Evolutionary conservation across 1,140 invertebrate species (phyloP).

Genomic region (Diorhabda carinulata): DNA sequence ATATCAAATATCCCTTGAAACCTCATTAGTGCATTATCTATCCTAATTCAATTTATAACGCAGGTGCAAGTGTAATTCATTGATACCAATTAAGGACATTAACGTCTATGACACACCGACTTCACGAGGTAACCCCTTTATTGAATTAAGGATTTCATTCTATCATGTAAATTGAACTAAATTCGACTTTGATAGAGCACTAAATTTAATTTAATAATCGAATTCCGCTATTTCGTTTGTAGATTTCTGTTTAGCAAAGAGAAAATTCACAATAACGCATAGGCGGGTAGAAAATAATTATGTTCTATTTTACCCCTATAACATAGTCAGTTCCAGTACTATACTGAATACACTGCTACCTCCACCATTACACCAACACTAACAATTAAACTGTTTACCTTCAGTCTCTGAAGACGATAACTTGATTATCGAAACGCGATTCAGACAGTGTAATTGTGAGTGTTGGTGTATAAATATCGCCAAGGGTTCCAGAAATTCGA

Average conservation of each 20-base stretch:
- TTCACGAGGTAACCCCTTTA: not conserved
- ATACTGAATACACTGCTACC: too few relatives aligned
- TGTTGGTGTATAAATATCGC: too few relatives aligned
- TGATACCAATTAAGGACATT: not conserved
- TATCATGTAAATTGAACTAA: slow-evolving; percentile 1
- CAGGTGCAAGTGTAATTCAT: not conserved
- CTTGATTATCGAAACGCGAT: too few relatives aligned
- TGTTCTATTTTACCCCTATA: too few relatives aligned
- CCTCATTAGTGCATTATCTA: not conserved
- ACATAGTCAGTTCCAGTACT: too few relatives aligned
- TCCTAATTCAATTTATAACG: not conserved
- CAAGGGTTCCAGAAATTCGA: too few relatives aligned
- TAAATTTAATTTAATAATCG: not conserved
- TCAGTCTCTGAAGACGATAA: too few relatives aligned
- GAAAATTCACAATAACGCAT: not conserved
- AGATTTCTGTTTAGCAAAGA: not conserved
- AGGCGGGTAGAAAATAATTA: too few relatives aligned
- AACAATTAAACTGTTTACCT: too few relatives aligned
- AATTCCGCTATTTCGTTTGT: not conserved
- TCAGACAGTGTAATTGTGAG: too few relatives aligned
- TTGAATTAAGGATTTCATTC: not conserved
- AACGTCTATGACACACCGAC: not conserved
- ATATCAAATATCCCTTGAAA: not conserved
- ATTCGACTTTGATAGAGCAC: slow-evolving; percentile 2
- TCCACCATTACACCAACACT: too few relatives aligned